These are phyloP conservation scores for Sebastes hopkinsi DNA, from an alignment of 2,797 vertebrate genomes.

Conservation along the genomic window DNA sequence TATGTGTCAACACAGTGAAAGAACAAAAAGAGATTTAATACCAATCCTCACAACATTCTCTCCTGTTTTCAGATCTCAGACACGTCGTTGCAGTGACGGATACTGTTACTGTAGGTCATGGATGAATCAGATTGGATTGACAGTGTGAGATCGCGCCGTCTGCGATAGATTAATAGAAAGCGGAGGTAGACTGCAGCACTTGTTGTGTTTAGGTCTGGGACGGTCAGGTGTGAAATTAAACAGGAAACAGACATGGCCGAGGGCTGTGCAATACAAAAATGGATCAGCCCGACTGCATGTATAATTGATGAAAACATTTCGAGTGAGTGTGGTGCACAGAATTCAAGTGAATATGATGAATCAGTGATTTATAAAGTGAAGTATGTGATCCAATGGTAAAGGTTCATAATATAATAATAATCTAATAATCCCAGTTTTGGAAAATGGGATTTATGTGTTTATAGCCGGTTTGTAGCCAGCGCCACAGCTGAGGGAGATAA, in stretches of 20 bases:
- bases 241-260: slow-evolving; percentile 67
- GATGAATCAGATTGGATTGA: slow-evolving; percentile 50
- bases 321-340: slow-evolving; percentile 21
- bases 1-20: not conserved
- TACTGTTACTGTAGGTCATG: slow-evolving; percentile 41
- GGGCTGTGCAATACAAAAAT: slow-evolving; percentile 47
- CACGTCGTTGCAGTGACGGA: slow-evolving; percentile 12
- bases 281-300: slow-evolving; percentile 41
- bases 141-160: slow-evolving; percentile 42
- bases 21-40: not conserved
- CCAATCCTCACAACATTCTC: not conserved
- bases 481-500: slow-evolving; percentile 31
- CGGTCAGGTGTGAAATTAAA: slow-evolving; percentile 86
- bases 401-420: not conserved
- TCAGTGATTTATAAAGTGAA: slow-evolving; percentile 28
- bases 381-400: not conserved
- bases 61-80: slow-evolving; percentile 20
- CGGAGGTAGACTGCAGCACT: slow-evolving; percentile 52
- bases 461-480: not conserved
- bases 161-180: slow-evolving; percentile 62
- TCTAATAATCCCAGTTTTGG: slow-evolving; percentile 4
- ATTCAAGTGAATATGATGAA: slow-evolving; percentile 42
- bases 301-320: slow-evolving; percentile 67
- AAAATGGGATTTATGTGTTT: slow-evolving; percentile 42
- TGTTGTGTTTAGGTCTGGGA: slow-evolving; percentile 49